These are phyloP conservation scores for Drosophila flavopinicola DNA, from an alignment of 2,888 invertebrate genomes.

Conservation along the genomic window DNA sequence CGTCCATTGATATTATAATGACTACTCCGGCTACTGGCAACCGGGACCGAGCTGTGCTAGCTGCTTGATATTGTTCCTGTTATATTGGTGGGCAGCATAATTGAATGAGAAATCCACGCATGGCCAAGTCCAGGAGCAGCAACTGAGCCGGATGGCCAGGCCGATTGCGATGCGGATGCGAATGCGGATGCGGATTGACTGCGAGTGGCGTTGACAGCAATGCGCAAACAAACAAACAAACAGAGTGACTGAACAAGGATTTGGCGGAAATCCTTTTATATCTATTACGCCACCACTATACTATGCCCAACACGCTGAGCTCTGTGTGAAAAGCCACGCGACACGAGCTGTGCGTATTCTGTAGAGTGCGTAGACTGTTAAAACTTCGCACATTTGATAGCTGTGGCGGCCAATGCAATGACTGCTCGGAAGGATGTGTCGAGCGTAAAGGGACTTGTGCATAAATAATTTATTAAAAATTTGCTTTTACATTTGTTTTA, in stretches of 20 bases:
- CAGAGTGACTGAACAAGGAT: constrained; percentile 47
- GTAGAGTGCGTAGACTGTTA: too few species aligned
- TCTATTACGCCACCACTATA: constrained; percentile 68
- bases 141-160: constrained; percentile 15
- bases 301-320: constrained; percentile 33
- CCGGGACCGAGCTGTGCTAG: background rate
- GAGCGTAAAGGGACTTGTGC: constrained; percentile 52
- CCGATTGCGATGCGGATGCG: constrained; percentile 11
- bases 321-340: constrained; percentile 62
- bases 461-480: constrained; percentile 81
- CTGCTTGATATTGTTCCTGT: constrained; percentile 9
- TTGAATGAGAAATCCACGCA: constrained; percentile 78
- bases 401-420: constrained; percentile 21
- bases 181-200: constrained; percentile 49
- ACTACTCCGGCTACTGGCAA: constrained; percentile 45
- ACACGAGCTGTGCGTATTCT: constrained; percentile 39
- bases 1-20: constrained; percentile 76
- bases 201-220: constrained; percentile 55
- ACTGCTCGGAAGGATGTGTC: constrained; percentile 1
- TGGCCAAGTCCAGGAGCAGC: constrained; percentile 58
- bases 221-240: constrained; percentile 49
- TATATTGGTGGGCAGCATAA: constrained; percentile 54
- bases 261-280: constrained; percentile 62
- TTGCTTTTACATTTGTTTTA: constrained; percentile 80
- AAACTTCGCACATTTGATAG: constrained; percentile 47